These are phyloP conservation scores for Lytechinus variegatus DNA, from an alignment of 35 echinoderm and acorn worm species.

Conservation along the genomic window DNA sequence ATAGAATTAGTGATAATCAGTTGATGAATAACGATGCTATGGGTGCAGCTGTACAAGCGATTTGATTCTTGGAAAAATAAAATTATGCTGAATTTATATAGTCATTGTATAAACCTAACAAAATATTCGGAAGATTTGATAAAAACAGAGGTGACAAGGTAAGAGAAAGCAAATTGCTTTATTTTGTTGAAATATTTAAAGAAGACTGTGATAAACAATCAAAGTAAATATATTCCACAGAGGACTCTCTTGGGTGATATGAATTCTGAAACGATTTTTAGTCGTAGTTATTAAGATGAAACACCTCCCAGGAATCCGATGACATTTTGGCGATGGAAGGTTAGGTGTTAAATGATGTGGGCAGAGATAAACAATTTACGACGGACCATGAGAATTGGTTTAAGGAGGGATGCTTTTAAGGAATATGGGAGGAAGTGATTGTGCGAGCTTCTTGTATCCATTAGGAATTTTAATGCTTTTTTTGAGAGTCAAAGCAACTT, in stretches of 20 bases:
- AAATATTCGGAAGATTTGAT: too few relatives aligned
- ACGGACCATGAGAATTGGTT: background rate
- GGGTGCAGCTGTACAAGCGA: too few relatives aligned
- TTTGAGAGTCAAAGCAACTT: background rate
- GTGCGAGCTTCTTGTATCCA: background rate
- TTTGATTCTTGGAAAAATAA: too few relatives aligned
- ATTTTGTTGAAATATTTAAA: background rate
- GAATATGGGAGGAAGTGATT: background rate
- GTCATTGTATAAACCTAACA: too few relatives aligned
- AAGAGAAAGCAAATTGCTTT: too few relatives aligned
- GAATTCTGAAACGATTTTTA: background rate
- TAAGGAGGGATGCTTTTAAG: background rate
- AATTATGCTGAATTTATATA: too few relatives aligned
- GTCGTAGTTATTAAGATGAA: background rate
- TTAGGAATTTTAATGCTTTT: background rate
- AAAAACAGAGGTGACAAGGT: too few relatives aligned
- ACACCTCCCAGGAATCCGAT: background rate
- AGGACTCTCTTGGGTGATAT: background rate
- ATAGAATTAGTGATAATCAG: too few relatives aligned
- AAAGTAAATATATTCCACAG: background rate
- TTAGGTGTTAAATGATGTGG: background rate
- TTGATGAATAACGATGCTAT: too few relatives aligned
- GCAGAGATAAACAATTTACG: background rate
- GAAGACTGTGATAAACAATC: background rate
- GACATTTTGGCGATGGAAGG: background rate